Percentiles rank a stretch among this genome's conserved stretches.
Evolutionary conservation across 2,888 invertebrate genomes (phyloP).

Genomic region (Syritta pipiens): DNA sequence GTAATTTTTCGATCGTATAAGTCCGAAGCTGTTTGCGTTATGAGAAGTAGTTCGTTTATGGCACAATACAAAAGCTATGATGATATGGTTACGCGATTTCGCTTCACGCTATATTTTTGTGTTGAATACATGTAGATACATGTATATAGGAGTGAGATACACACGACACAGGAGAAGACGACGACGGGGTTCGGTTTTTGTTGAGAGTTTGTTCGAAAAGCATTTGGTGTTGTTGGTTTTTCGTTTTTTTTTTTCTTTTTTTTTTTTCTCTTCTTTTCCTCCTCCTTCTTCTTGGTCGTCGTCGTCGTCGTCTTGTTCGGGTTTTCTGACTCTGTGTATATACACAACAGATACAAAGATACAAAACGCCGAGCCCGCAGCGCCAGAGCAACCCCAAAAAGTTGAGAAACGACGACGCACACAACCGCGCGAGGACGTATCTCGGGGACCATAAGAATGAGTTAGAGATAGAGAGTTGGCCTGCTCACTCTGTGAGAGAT

Average conservation of each 20-base stretch:
- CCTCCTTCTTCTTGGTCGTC: conserved; percentile 30
- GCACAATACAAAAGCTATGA: conserved; percentile 80
- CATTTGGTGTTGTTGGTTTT: conserved; percentile 36
- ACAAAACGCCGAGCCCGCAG: conserved; percentile 41
- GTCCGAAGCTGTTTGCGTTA: conserved; percentile 80
- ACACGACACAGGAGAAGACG: no score
- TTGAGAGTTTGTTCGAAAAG: conserved; percentile 57
- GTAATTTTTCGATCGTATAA: conserved; percentile 76
- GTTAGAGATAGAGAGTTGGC: conserved; percentile 45
- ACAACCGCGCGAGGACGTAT: conserved; percentile 13
- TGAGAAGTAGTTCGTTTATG: conserved; percentile 80
- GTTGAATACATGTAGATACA: conserved; percentile 58
- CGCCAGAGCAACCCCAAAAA: conserved; percentile 59
- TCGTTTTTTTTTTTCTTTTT: conserved; percentile 13
- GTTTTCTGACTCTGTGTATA: conserved; percentile 62
- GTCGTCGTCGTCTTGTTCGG: no score
- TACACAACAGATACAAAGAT: conserved; percentile 47
- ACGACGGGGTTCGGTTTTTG: conserved; percentile 56
- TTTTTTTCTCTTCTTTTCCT: conserved; percentile 14
- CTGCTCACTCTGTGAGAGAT: conserved; percentile 58
- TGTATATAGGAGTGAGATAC: no score
- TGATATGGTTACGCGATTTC: conserved; percentile 74
- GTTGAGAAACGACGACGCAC: conserved; percentile 16
- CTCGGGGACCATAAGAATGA: conserved; percentile 57
- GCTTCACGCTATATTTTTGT: conserved; percentile 69